These are phyloP conservation scores for Mythimna impura DNA, from an alignment of 2,888 invertebrate genomes.

Conservation along the genomic window DNA sequence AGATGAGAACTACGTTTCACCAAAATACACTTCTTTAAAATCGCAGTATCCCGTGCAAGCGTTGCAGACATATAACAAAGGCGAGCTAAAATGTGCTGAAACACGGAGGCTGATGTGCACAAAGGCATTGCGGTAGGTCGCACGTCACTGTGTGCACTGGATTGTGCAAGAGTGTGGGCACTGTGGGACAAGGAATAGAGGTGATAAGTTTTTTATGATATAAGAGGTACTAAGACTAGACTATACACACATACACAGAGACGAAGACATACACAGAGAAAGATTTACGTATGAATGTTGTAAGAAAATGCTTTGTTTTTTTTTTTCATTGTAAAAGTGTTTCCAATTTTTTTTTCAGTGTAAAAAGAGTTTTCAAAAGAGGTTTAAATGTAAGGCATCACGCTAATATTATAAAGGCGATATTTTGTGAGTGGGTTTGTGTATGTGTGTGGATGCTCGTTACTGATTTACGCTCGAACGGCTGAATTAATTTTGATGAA, in stretches of 20 bases:
- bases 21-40: constrained; percentile 13
- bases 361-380: no score
- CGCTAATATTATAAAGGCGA: no score
- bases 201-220: background rate
- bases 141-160: constrained; percentile 14
- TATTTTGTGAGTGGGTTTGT: no score
- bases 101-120: constrained; percentile 40
- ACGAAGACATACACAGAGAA: no score
- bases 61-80: constrained; percentile 37
- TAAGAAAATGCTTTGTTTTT: background rate
- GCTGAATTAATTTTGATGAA: no score
- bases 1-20: no score
- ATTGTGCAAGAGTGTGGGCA: background rate
- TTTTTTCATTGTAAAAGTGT: no score
- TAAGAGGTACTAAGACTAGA: background rate
- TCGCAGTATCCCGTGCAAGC: background rate
- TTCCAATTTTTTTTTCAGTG: no score
- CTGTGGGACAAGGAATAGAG: background rate
- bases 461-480: no score
- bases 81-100: constrained; percentile 43
- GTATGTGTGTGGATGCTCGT: no score
- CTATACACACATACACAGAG: background rate
- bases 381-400: no score
- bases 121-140: constrained; percentile 40
- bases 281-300: background rate